phyloP scores from a whole-genome alignment of 2,888 invertebrate species.

The Leptinotarsa peninsularis region DNA sequence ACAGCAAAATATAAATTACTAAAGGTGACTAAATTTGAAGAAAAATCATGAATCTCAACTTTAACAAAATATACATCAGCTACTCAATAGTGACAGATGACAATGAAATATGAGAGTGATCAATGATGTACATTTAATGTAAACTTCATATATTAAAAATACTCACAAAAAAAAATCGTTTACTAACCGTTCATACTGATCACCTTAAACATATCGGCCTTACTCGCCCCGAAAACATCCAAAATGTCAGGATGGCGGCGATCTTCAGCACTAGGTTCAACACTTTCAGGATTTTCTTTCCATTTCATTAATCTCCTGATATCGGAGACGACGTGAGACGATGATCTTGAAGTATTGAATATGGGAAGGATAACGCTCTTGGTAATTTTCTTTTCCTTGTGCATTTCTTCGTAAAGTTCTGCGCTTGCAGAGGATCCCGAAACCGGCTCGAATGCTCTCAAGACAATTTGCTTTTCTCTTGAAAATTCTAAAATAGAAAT shows the following conservation, averaged over 20 bases:
- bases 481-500: too few species aligned
- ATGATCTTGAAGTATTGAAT: constrained; percentile 43
- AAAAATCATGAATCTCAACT: too few species aligned
- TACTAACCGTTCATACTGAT: constrained; percentile 58
- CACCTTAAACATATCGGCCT: constrained; percentile 50
- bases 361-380: constrained; percentile 46
- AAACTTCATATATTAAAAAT: too few species aligned
- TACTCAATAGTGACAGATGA: too few species aligned
- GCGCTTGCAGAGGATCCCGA: constrained; percentile 24
- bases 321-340: constrained; percentile 35
- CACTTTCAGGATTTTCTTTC: constrained; percentile 39
- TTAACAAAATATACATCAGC: too few species aligned
- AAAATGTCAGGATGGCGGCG: constrained; percentile 45
- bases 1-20: too few species aligned
- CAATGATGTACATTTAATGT: not conserved
- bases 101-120: too few species aligned
- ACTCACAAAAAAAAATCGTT: not conserved
- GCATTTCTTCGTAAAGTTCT: constrained; percentile 32
- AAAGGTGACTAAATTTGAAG: too few species aligned
- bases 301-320: constrained; percentile 47
- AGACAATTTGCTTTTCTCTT: too few species aligned
- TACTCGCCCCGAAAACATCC: constrained; percentile 54
- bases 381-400: constrained; percentile 38
- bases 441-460: too few species aligned
- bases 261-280: constrained; percentile 20